Evolutionary conservation across 2,113 vertebrate genomes (phyloP), one percentile per base, ranked within the genome.

Genomic region (Rhea americana): DNA sequence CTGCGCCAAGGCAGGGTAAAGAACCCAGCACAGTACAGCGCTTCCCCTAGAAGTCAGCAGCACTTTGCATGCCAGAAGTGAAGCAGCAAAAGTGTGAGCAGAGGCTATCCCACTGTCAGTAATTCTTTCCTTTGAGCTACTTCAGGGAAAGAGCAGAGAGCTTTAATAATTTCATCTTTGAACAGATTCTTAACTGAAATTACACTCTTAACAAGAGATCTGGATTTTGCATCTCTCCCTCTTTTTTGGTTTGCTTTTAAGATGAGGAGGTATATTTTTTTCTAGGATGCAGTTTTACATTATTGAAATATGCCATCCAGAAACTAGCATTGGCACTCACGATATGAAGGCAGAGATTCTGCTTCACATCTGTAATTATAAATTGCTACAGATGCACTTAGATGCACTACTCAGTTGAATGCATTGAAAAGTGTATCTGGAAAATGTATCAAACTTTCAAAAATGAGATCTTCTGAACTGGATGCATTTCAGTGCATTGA

Each of bases 1-100:
- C 10, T 7, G 6, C 3, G 13, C 0, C 0, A 81, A n/a, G 9
- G 39, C 45, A 50, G 47, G n/a, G 18, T 0, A 1, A 11, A 65
- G 39, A 91, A 25, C 19, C 18, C 58, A 26, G 2, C 56, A 53
- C 24, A 25, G n/a, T 43, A 13, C 5, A 11, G 26, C 0, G 39
- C 15, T 21, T 73, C 8, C 43, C 59, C 43, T 22, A 2, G 3
- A 20, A 35, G 18, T 3, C 32, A 74, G 11, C 43, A 20, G 2
- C 1, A 0, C 45, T 5, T 14, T 8, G 45, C 24, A 11, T 5
- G 30, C 5, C 68, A 77, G 51, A 21, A 6, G 22, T 0, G 32
- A 8, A 51, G 30, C 50, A 8, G 43, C 9, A 51, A 50, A 90
- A 65, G 1, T 0, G 0, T 24, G 28, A 12, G 32, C 59, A 82